Conservation (phyloP, 2,113 vertebrate species). For the Hucho hucho region DNA sequence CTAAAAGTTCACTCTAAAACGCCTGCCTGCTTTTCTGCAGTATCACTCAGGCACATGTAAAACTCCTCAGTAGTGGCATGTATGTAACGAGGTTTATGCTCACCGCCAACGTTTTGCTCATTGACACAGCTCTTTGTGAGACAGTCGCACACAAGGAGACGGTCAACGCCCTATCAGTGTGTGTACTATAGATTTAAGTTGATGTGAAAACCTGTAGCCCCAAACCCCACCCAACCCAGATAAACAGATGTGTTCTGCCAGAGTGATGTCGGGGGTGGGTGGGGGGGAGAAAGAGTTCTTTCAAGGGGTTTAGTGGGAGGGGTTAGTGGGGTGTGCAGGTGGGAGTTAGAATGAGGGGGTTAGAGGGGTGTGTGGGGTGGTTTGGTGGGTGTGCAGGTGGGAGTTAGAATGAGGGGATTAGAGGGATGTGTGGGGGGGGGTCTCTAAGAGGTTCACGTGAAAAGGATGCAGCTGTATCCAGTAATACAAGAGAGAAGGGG, state of each 20-base stretch:
- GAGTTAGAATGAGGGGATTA: conserved; percentile 1
- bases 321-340: background rate
- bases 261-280: conserved; percentile 9
- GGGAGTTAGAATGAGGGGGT: background rate
- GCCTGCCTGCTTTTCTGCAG: too few species aligned
- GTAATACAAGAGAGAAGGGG: conserved; percentile 21
- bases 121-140: too few species aligned
- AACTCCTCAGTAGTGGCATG: too few species aligned
- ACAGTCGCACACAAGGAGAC: background rate
- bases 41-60: too few species aligned
- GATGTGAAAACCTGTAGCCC: conserved; percentile 48
- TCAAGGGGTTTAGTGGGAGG: background rate
- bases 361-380: background rate
- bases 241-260: conserved; percentile 43
- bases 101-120: too few species aligned
- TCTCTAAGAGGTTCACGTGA: conserved; percentile 21
- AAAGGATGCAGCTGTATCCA: conserved; percentile 34
- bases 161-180: conserved; percentile 5
- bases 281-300: background rate
- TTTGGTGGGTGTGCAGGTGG: conserved; percentile 1
- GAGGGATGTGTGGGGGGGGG: conserved; percentile 8
- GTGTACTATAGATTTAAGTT: conserved; percentile 39
- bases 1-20: background rate
- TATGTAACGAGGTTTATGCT: too few species aligned
- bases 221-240: conserved; percentile 51